These are phyloP conservation scores for Drosophila longiperda DNA, from an alignment of 2,888 invertebrate species.

Conservation along the genomic window DNA sequence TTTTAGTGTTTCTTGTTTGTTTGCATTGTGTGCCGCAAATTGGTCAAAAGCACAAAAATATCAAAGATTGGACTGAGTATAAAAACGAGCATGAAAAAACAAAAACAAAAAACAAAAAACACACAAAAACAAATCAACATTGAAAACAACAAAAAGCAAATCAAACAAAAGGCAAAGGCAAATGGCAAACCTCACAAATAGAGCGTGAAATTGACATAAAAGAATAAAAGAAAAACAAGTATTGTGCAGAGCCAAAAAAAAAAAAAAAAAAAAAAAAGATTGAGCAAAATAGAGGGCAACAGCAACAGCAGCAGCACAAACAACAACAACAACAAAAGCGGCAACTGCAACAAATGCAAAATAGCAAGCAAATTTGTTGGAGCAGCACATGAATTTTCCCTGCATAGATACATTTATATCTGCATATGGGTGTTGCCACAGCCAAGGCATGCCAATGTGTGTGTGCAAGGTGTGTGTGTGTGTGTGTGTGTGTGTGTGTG, in stretches of 20 bases:
- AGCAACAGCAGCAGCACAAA: constrained; percentile 15
- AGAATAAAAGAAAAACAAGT: constrained; percentile 11
- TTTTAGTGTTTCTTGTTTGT: constrained; percentile 60
- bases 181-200: constrained; percentile 77
- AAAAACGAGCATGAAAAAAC: constrained; percentile 43
- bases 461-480: constrained; percentile 26
- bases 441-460: not conserved
- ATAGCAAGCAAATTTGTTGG: constrained; percentile 57
- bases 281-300: constrained; percentile 12
- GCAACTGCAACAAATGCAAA: constrained; percentile 65
- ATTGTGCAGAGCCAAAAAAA: constrained; percentile 2
- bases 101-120: constrained; percentile 16
- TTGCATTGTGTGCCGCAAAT: constrained; percentile 77
- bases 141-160: constrained; percentile 41
- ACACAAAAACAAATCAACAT: constrained; percentile 18
- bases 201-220: constrained; percentile 76
- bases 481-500: constrained; percentile 20
- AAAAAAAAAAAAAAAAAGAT: constrained; percentile 7
- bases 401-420: constrained; percentile 40
- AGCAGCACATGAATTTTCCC: constrained; percentile 38
- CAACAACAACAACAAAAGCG: constrained; percentile 15
- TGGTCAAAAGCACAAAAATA: constrained; percentile 79
- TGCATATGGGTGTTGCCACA: constrained; percentile 19
- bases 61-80: constrained; percentile 65
- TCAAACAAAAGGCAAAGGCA: constrained; percentile 73